Conservation (phyloP, 2,797 vertebrate genomes). For the Argya squamiceps region DNA sequence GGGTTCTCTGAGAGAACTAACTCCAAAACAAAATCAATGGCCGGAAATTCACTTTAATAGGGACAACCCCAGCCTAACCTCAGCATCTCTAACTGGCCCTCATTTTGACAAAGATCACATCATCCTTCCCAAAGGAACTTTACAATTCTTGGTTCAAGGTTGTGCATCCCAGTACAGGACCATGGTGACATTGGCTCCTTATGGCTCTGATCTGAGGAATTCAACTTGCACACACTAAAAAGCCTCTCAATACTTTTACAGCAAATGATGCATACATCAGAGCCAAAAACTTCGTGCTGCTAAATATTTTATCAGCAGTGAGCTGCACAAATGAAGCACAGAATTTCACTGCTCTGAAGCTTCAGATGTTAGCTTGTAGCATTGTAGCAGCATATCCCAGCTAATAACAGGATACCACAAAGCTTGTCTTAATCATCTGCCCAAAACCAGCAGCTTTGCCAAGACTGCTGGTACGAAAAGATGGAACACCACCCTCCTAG, state of each 20-base stretch:
- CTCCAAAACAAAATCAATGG: neutral
- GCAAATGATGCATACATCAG: neutral
- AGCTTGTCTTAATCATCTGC: neutral
- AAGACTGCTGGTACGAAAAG: neutral
- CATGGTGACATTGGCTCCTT: rapidly evolving
- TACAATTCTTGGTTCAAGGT: neutral
- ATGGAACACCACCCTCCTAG: neutral
- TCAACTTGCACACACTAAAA: neutral
- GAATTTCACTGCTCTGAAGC: neutral
- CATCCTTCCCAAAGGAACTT: neutral
- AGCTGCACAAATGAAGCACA: neutral
- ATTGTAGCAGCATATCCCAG: neutral
- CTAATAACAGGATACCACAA: neutral
- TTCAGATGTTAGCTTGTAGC: neutral
- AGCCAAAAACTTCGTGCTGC: neutral
- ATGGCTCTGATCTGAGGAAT: neutral
- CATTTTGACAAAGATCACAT: neutral
- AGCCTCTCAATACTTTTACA: neutral
- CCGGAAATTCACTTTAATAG: neutral
- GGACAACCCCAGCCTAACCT: neutral
- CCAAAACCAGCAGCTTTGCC: neutral
- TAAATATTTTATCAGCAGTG: conserved; percentile 18
- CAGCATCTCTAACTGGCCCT: neutral
- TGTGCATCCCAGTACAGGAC: neutral
- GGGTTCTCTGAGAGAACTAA: neutral